Base-by-base conservation (phyloP, 2,113 vertebrate species). In the Megaptera novaeangliae region DNA sequence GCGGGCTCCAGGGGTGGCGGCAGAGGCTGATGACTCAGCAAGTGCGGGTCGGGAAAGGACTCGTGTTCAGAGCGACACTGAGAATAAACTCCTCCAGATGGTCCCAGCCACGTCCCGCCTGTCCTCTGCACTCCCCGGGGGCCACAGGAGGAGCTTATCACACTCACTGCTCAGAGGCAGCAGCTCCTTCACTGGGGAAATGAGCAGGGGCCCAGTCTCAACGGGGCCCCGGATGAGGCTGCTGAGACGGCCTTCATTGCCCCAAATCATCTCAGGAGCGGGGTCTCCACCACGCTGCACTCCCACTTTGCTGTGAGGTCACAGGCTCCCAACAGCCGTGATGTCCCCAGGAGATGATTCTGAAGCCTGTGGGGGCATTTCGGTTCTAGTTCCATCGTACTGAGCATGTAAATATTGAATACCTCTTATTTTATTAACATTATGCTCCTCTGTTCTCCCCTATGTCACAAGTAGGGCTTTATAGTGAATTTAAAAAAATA, bases 201-300 rank as follows among this genome's bases (percentile, higher is more conserved):
- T 0, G 5, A 21, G 27, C 55, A 9, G 46, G n/a, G 71, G 5
- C 20, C 10, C 12, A 39, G 63, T 29, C 9, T 17, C 29, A 11
- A 27, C 25, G 4, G 39, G 61, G 61, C 25, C 34, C 2, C 1
- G 0, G n/a, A 21, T 20, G 29, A 2, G 13, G 2, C 14, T 5
- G 36, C 3, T 0, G 3, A 9, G 0, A 5, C 3, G 23, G 17
- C 41, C 41, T 4, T 23, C 59, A 0, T 0, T 4, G 74, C 57
- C 63, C 46, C 17, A 5, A 4, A 34, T 17, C 10, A 0, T 34
- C 21, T 20, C 46, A 0, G 23, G 41, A n/a, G 17, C 0, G 0
- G 36, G 39, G 39, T 0, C 21, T 8, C 23, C 1, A 0, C 29
- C 49, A 2, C 0, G 11, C 21, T 0, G 3, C 13, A 5, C 9